Evolutionary conservation across 2,888 invertebrate genomes (phyloP), one percentile per base, ranked within the genome.

Genomic region (Nomada fabriciana): DNA sequence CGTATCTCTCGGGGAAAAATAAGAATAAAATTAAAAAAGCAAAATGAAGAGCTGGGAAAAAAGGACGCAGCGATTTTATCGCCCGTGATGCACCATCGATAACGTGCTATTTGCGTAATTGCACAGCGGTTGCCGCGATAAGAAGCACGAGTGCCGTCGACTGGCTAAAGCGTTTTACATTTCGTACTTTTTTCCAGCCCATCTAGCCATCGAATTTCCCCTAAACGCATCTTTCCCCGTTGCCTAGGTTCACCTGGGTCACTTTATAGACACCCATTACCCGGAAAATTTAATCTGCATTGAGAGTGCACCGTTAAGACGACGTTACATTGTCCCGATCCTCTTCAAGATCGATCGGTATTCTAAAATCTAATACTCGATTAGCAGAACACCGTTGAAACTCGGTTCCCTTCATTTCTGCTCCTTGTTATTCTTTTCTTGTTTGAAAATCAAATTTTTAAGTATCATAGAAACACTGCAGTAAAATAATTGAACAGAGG

Each of bases 81-180:
- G 70, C 23, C 52, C 65, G 65, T 5, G 70, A 53, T 29, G 61
- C 69, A 73, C 60, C 80, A 67, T 77, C 80, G 72, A 78, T 80
- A 81, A 84, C 78, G 80, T 63, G 88, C 86, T 50, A 88, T 87
- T 87, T 79, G 80, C 88, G 80, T 86, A 87, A 87, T 87, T 84
- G 88, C 86, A 69, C 70, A 53, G 75, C 25, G 50, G 76, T 50
- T 68, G 70, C 63, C 68, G 73, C 82, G 86, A 87, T 85, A 87
- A 87, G 88, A 83, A 86, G 71, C 67, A 60, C 68, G 50, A n/a
- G 65, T 53, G 43, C 42, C 69, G 67, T 57, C 67, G 77, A 72
- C 70, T 76, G 64, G 71, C 43, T 73, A 86, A 80, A 74, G 61
- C 79, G 76, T 73, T 78, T 75, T 63, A 57, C 80, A 73, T 82